These are phyloP conservation scores for Agonopterix heracliana DNA, from an alignment of 2,888 invertebrate species.

Conservation along the genomic window DNA sequence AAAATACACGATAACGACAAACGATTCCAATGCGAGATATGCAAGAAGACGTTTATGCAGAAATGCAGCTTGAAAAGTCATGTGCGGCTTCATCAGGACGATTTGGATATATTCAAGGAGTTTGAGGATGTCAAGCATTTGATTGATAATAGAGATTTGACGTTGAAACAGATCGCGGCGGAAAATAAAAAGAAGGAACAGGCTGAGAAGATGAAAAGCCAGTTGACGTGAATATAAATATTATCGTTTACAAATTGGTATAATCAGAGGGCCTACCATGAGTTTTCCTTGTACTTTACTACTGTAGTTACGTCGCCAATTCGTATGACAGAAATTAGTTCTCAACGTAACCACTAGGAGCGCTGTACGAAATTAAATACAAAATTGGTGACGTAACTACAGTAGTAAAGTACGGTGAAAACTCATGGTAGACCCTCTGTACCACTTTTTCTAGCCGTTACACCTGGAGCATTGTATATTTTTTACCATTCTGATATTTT, in stretches of 20 bases:
- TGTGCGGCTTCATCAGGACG: conserved; percentile 58
- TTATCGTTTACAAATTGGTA: conserved; percentile 1
- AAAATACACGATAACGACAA: conserved; percentile 54
- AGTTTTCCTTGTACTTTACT: too few relatives aligned
- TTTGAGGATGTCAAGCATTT: conserved; percentile 68
- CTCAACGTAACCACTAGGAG: too few relatives aligned
- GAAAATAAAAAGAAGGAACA: conserved; percentile 51
- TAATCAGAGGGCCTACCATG: conserved; percentile 3
- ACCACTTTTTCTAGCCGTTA: too few relatives aligned
- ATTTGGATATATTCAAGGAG: conserved; percentile 67
- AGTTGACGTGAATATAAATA: conserved; percentile 19
- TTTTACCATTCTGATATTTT: too few relatives aligned
- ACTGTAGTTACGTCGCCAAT: too few relatives aligned
- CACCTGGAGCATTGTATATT: too few relatives aligned
- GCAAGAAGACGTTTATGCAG: conserved; percentile 61
- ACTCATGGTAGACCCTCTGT: too few relatives aligned
- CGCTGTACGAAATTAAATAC: too few relatives aligned
- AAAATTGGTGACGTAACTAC: too few relatives aligned
- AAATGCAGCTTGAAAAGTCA: conserved; percentile 64
- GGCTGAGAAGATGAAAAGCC: conserved; percentile 35
- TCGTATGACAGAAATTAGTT: too few relatives aligned
- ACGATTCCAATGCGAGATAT: conserved; percentile 57
- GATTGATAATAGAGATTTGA: conserved; percentile 63
- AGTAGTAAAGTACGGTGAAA: too few relatives aligned
- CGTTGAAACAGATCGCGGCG: conserved; percentile 60